Conservation (phyloP, 2,797 vertebrate genomes). For the Sebastes steindachneri region DNA sequence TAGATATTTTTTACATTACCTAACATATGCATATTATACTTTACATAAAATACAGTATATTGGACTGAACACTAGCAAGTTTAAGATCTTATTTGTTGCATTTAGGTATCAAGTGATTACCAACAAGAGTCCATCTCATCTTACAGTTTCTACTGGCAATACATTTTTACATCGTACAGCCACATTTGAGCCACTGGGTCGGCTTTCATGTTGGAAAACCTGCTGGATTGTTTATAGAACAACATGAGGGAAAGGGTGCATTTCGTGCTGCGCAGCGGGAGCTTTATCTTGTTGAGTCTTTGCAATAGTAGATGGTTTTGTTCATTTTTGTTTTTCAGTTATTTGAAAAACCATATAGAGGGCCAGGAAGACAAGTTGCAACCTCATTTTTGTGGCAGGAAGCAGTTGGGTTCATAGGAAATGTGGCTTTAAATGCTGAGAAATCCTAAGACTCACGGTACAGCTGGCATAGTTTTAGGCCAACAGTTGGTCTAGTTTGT, state of each 20-base stretch:
- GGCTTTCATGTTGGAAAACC: conserved; percentile 1
- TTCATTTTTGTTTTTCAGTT: not conserved
- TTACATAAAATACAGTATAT: not conserved
- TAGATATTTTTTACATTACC: not conserved
- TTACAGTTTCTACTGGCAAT: not conserved
- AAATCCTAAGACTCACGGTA: not conserved
- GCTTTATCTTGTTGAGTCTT: not conserved
- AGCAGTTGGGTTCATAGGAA: not conserved
- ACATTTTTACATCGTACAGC: not conserved
- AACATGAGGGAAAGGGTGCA: not conserved
- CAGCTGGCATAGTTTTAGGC: not conserved
- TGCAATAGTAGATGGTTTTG: not conserved
- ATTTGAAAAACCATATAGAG: not conserved
- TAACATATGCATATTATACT: not conserved
- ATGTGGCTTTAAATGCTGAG: not conserved
- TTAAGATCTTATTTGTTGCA: not conserved
- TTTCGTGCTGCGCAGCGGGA: not conserved
- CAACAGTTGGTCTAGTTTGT: not conserved
- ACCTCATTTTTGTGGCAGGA: not conserved
- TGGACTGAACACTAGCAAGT: not conserved
- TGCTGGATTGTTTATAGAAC: conserved; percentile 17
- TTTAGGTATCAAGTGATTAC: not conserved
- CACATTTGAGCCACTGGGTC: not conserved
- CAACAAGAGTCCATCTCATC: not conserved
- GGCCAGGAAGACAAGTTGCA: not conserved